phyloP scores from a whole-genome alignment of 2,113 vertebrate species.

The Salminus brasiliensis region DNA sequence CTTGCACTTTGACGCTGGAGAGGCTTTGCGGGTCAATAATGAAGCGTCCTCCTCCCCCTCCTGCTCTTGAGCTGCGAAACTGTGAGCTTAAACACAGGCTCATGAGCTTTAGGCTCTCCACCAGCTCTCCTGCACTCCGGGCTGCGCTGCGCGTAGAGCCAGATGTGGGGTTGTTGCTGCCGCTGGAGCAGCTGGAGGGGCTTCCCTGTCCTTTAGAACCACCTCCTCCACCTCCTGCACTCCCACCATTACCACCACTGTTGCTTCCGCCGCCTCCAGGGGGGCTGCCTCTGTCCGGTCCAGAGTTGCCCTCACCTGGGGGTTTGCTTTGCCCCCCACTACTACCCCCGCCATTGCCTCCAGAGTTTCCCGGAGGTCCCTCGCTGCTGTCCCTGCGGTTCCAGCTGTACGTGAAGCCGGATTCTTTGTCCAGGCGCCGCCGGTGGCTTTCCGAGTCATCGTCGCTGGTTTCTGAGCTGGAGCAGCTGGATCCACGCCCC shows the following conservation, averaged over 20 bases:
- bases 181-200: constrained; percentile 78
- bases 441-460: constrained; percentile 94
- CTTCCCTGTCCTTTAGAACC: constrained; percentile 75
- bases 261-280: constrained; percentile 75
- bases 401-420: constrained; percentile 87
- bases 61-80: constrained; percentile 68
- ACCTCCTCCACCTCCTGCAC: constrained; percentile 75
- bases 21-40: constrained; percentile 85
- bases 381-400: constrained; percentile 93
- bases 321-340: constrained; percentile 84
- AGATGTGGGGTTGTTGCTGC: constrained; percentile 73
- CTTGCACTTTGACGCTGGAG: constrained; percentile 87
- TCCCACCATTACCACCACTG: constrained; percentile 78
- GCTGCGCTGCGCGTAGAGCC: constrained; percentile 78
- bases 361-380: constrained; percentile 89
- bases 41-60: constrained; percentile 73
- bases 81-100: constrained; percentile 90
- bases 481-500: constrained; percentile 93
- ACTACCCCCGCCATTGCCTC: constrained; percentile 75
- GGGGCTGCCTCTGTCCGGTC: constrained; percentile 81
- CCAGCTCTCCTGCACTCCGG: constrained; percentile 81
- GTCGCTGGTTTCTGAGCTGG: constrained; percentile 96
- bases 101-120: constrained; percentile 93
- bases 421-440: constrained; percentile 88
- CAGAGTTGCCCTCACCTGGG: constrained; percentile 73